Evolutionary conservation across 2,113 vertebrate species (phyloP).

Genomic region (Riparia riparia): DNA sequence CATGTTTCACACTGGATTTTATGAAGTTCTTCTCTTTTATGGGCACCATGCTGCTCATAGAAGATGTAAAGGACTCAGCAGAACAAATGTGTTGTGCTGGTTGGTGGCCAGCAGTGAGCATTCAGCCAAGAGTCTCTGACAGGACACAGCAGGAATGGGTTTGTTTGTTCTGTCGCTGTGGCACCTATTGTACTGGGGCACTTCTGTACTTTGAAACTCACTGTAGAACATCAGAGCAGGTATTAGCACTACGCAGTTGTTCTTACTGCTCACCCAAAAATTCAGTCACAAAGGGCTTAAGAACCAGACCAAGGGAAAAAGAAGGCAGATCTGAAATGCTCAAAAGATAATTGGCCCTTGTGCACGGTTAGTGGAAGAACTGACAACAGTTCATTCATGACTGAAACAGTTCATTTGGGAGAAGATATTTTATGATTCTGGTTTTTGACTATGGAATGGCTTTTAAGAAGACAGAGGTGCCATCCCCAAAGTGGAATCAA

Average conservation of each 20-base stretch:
- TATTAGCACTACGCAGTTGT: neutral
- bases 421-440: neutral
- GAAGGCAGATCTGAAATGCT: neutral
- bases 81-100: neutral
- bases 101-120: neutral
- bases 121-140: neutral
- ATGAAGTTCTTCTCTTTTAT: constrained; percentile 67
- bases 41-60: constrained; percentile 33
- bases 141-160: neutral
- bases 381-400: neutral
- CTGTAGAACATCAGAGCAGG: neutral
- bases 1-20: constrained; percentile 55
- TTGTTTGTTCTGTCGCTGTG: neutral
- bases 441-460: neutral
- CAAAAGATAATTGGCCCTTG: neutral
- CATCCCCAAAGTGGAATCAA: neutral
- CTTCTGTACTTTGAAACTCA: neutral
- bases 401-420: neutral
- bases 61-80: neutral
- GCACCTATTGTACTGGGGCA: neutral
- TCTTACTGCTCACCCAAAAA: neutral
- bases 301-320: neutral
- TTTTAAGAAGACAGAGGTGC: neutral
- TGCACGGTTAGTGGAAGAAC: neutral
- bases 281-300: neutral